Base-by-base conservation (phyloP, 2,797 vertebrate genomes). In the Xiphophorus birchmanni region DNA sequence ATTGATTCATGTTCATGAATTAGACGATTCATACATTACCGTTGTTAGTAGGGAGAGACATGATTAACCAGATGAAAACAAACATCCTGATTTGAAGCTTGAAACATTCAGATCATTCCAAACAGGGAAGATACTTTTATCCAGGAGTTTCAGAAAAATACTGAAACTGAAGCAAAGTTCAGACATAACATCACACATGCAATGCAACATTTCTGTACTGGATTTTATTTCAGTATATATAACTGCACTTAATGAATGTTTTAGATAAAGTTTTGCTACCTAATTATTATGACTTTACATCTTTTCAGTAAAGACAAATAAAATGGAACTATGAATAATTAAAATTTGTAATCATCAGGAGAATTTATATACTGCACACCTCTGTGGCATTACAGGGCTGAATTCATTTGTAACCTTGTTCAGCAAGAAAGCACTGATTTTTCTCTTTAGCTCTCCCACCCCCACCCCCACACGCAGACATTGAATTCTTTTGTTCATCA, bases 1-100 rank as follows among this genome's bases (percentile, higher is more conserved):
- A 17, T 60, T 15, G 12, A 48, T 5, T 48, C 9, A 23, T 56
- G 23, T n/a, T 56, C 23, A n/a, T 11, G 5, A 79, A 50, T 40
- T 5, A 77, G 0, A 10, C 56, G 5, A 80, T 23, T 0, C 77
- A 67, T 35, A 13, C 18, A 26, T 21, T 85, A 92, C 91, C 86
- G 83, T 79, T 23, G 50, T 74, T 40, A 47, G 83, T 56, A 9
- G 0, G 7, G 74, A 87, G 47, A 60, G 88, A 74, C 76, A 90
- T 40, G 79, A 56, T 15, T 0, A 23, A 45, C 84, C 86, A 91
- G 65, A 86, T 52, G 60, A 91, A 74, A 82, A 85, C 67, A 76
- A 86, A 77, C 87, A 90, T 92, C 48, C 18, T 88, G 75, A 78
- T 42, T 1, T 17, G 29, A 74, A 65, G 21, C 0, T 42, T 5